Percentiles rank a stretch among this genome's conserved stretches.
Evolutionary conservation across 2,888 invertebrate species (phyloP).

Genomic region (Micoletzkya japonica): DNA sequence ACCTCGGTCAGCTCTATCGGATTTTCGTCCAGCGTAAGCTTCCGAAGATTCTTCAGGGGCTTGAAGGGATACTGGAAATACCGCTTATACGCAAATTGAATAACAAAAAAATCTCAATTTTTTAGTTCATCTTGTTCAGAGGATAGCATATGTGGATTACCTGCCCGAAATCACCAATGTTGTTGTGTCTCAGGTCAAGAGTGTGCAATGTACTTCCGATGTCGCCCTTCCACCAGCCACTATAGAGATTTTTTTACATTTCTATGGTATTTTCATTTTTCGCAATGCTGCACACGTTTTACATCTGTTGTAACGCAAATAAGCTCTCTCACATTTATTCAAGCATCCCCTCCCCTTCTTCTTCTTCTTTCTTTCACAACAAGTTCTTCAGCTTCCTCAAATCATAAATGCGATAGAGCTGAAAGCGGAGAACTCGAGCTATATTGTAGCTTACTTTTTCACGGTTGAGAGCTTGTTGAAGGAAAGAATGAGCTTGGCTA

Average conservation of each 20-base stretch:
- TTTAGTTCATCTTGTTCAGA: too few species aligned
- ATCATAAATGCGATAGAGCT: neutral
- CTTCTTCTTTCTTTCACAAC: too few species aligned
- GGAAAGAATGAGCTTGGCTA: slow-evolving; percentile 31
- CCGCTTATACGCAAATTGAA: too few species aligned
- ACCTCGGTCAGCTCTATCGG: slow-evolving; percentile 29
- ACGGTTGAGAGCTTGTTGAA: slow-evolving; percentile 33
- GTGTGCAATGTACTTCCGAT: slow-evolving; percentile 33
- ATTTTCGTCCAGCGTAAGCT: slow-evolving; percentile 47
- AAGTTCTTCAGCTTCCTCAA: neutral
- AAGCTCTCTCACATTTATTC: too few species aligned
- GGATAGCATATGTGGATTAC: too few species aligned
- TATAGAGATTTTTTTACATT: neutral
- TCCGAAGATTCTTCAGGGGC: slow-evolving; percentile 34
- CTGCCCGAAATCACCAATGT: slow-evolving; percentile 26
- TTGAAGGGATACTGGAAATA: slow-evolving; percentile 31
- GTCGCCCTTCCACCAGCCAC: slow-evolving; percentile 27
- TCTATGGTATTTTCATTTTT: neutral
- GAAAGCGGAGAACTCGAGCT: neutral
- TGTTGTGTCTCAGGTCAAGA: slow-evolving; percentile 37
- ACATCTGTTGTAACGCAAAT: too few species aligned
- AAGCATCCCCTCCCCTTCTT: too few species aligned
- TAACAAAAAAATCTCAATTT: too few species aligned
- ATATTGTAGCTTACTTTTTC: slow-evolving; percentile 32
- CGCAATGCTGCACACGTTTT: too few species aligned